Base-by-base conservation (phyloP, 2,888 invertebrate genomes). In the Pachydiplax longipennis region DNA sequence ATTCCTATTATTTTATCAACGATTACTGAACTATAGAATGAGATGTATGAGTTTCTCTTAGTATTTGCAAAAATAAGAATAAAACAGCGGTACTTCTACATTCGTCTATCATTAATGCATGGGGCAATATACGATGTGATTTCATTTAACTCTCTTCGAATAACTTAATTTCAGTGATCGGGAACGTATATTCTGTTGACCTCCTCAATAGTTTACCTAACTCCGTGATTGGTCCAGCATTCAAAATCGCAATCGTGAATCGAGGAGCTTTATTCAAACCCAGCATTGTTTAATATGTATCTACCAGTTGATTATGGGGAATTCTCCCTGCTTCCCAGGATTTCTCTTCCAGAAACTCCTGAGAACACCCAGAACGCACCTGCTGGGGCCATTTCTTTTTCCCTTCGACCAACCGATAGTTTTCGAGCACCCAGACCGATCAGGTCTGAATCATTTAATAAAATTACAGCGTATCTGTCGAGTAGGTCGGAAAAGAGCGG, bases 391-490 rank as follows among this genome's bases (percentile, higher is more conserved):
- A 53, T 48, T 40, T 25, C 18, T 58, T 83, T 83, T 83, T 35
- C 25, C 53, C 31, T n/a, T 10, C 31, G 10, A 10, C 35, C 40
- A 13, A 22, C 37, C 40, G n/a, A 40, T 37, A 44, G 13, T 81
- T n/a, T 58, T 83, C 58, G 58, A 58, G 58, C 35, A 35, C 31
- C 37, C n/a, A 58, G 61, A 61, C 35, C 37, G 37, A 25, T 53
- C 22, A 37, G 37, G n/a, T 37, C 65, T 22, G 87, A 87, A 87
- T 87, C 87, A 87, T 87, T 87, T 87, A 87, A 87, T 87, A 65
- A 87, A 87, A 87, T 87, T 87, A 87, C 40, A 87, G 87, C 87
- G 87, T 87, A 35, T 83, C 58, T 44, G 83, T 53, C 35, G 31
- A 13, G 58, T 25, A 31, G 53, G 83, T n/a, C n/a, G 44, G 53